Conservation (phyloP, 2,113 vertebrate genomes). For the Zosterops borbonicus region DNA sequence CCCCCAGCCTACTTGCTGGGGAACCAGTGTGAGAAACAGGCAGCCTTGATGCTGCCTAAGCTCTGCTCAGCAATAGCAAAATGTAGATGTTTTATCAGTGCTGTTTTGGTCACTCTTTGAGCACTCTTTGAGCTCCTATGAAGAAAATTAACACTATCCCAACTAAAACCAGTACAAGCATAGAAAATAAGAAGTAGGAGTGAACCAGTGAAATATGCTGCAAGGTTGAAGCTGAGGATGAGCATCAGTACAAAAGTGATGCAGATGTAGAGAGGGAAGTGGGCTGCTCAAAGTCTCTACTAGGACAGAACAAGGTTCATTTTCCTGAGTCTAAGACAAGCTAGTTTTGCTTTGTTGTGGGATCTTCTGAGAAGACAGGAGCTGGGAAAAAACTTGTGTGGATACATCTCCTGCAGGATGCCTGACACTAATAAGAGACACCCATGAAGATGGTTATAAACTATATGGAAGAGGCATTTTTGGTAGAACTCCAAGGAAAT, state of each 20-base stretch:
- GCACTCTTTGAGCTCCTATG: background rate
- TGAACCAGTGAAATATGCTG: background rate
- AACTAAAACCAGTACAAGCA: background rate
- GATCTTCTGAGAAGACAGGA: background rate
- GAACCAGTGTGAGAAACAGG: background rate
- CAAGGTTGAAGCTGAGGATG: background rate
- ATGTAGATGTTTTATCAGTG: background rate
- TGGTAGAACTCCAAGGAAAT: background rate
- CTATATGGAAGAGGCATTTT: background rate
- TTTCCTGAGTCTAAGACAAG: background rate
- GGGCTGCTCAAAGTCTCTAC: background rate
- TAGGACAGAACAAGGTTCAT: background rate
- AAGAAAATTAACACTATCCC: background rate
- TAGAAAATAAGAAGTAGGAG: background rate
- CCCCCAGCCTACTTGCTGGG: background rate
- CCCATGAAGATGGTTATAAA: background rate
- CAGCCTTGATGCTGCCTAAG: background rate
- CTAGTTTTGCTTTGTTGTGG: background rate
- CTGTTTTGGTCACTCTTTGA: background rate
- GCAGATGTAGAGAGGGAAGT: background rate
- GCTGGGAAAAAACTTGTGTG: background rate
- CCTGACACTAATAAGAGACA: background rate
- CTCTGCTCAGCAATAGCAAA: background rate
- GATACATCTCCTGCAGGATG: background rate
- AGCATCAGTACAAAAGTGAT: background rate